These are phyloP conservation scores for Pseudomyrmex concolor DNA, from an alignment of 1,140 invertebrate genomes.

Conservation along the genomic window DNA sequence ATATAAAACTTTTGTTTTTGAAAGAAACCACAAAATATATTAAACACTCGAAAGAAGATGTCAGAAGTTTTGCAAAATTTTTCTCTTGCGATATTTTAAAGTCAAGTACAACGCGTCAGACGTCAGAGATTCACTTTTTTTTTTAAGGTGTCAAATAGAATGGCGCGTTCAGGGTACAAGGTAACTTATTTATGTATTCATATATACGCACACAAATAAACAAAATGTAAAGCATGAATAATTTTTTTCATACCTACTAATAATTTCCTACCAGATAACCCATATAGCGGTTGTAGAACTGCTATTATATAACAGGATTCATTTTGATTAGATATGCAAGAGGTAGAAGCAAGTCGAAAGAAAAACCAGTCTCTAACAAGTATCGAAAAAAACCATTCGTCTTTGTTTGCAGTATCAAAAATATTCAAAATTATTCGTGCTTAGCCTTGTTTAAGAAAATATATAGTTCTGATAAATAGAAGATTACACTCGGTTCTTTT, in stretches of 20 bases:
- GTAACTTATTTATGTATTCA: constrained; percentile 11
- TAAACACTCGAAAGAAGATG: too few relatives aligned
- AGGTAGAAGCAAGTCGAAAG: constrained; percentile 17
- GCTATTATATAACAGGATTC: constrained; percentile 53
- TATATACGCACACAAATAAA: not conserved
- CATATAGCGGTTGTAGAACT: constrained; percentile 21
- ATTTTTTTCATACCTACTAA: not conserved
- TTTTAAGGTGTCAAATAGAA: too few relatives aligned
- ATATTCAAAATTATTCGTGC: not conserved
- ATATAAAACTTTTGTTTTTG: too few relatives aligned
- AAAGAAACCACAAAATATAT: too few relatives aligned
- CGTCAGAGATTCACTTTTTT: too few relatives aligned
- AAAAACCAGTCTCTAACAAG: constrained; percentile 56
- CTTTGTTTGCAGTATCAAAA: not conserved
- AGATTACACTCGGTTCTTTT: not conserved
- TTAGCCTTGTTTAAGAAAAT: constrained; percentile 1
- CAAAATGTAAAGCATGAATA: not conserved
- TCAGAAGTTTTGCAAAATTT: too few relatives aligned
- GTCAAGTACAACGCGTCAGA: too few relatives aligned
- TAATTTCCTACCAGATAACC: constrained; percentile 14
- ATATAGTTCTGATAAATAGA: constrained; percentile 11
- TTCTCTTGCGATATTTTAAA: too few relatives aligned
- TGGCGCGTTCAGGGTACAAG: too few relatives aligned
- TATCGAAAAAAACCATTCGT: constrained; percentile 16
- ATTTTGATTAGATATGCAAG: constrained; percentile 64